Conservation (phyloP, 2,113 vertebrate species). For the Phyllopteryx taeniolatus region DNA sequence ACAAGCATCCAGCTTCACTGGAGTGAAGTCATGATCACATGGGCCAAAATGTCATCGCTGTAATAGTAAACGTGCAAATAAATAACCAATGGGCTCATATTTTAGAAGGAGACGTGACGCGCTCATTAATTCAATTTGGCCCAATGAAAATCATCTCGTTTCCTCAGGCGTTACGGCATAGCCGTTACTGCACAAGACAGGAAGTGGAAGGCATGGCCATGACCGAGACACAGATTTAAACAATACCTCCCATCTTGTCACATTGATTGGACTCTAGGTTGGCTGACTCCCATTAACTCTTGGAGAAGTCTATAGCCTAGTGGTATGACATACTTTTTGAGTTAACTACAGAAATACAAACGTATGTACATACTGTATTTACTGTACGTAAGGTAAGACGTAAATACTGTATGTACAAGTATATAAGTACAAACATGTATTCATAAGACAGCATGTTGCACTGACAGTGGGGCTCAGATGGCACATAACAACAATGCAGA, state of each 20-base stretch:
- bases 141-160: background rate
- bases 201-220: background rate
- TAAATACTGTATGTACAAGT: too few relatives aligned
- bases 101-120: background rate
- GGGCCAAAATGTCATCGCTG: background rate
- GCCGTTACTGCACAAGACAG: background rate
- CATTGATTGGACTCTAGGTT: too few relatives aligned
- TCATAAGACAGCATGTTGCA: background rate
- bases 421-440: background rate
- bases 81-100: background rate
- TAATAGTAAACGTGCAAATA: too few relatives aligned
- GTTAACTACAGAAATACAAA: too few relatives aligned
- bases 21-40: background rate
- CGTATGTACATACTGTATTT: too few relatives aligned
- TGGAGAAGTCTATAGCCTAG: too few relatives aligned
- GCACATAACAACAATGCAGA: constrained; percentile 25
- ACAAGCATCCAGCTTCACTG: background rate
- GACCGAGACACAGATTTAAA: background rate
- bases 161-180: background rate
- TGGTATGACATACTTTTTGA: too few relatives aligned
- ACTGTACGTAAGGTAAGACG: too few relatives aligned
- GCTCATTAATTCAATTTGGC: background rate
- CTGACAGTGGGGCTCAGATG: background rate
- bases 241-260: too few relatives aligned
- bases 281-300: too few relatives aligned